phyloP scores from a whole-genome alignment of 2,888 invertebrate genomes.

The Entomobrya multifasciata region DNA sequence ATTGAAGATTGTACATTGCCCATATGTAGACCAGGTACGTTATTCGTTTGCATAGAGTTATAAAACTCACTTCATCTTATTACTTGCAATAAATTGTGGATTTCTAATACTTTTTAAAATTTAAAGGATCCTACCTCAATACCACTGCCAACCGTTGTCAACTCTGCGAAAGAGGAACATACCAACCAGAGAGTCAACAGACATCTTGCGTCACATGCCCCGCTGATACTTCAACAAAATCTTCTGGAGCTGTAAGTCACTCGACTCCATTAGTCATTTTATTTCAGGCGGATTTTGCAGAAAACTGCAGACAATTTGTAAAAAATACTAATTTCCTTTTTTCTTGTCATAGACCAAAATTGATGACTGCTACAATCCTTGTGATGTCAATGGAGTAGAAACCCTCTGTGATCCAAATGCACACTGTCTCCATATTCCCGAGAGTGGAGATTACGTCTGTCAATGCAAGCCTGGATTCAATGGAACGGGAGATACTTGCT shows the following conservation, averaged over 20 bases:
- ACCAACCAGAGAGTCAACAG: conserved; percentile 94
- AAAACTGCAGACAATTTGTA: background rate
- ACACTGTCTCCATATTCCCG: conserved; percentile 90
- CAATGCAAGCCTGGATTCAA: conserved; percentile 96
- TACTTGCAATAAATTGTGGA: too few species aligned
- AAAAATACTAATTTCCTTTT: conserved; percentile 10
- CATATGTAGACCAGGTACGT: conserved; percentile 88
- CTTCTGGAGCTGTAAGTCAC: conserved; percentile 88
- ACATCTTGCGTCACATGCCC: conserved; percentile 93
- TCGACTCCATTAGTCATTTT: background rate
- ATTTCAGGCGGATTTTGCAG: background rate
- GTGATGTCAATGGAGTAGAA: conserved; percentile 90
- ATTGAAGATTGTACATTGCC: conserved; percentile 96
- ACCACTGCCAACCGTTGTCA: conserved; percentile 92
- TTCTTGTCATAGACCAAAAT: conserved; percentile 85
- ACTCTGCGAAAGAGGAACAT: conserved; percentile 93
- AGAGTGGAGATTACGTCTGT: conserved; percentile 97
- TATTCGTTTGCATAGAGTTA: too few species aligned
- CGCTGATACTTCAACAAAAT: conserved; percentile 93
- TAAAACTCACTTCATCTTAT: too few species aligned
- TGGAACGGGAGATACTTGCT: conserved; percentile 91
- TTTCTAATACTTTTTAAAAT: background rate
- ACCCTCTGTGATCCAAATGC: conserved; percentile 94
- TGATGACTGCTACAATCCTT: conserved; percentile 94
- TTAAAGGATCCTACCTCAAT: conserved; percentile 90